These are phyloP conservation scores for Artemia sinica DNA, from an alignment of 2,888 invertebrate species.

Conservation along the genomic window DNA sequence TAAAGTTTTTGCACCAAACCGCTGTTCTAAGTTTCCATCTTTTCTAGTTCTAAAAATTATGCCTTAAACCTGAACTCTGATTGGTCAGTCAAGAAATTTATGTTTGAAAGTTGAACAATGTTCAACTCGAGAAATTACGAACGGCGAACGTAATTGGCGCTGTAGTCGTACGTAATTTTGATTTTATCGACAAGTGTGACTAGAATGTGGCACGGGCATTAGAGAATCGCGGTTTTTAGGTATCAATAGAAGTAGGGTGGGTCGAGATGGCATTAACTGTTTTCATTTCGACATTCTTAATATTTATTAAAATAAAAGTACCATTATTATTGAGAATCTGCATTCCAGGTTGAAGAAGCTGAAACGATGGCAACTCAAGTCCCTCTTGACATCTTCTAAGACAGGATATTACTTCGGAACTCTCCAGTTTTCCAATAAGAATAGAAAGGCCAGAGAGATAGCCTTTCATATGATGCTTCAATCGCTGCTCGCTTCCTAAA, in stretches of 20 bases:
- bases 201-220: too few relatives aligned
- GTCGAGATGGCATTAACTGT: not conserved
- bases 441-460: slow-evolving; percentile 71
- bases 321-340: slow-evolving; percentile 50
- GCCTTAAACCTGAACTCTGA: too few relatives aligned
- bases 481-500: slow-evolving; percentile 63
- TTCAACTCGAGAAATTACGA: too few relatives aligned
- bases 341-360: slow-evolving; percentile 56
- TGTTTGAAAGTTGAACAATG: too few relatives aligned
- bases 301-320: slow-evolving; percentile 25
- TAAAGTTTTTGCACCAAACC: too few relatives aligned
- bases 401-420: slow-evolving; percentile 52
- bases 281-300: not conserved
- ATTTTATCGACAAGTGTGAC: too few relatives aligned
- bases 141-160: too few relatives aligned
- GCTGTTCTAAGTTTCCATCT: too few relatives aligned
- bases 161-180: too few relatives aligned
- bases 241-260: not conserved
- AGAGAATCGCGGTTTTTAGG: not conserved
- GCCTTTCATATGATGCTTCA: slow-evolving; percentile 78
- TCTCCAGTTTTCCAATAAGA: slow-evolving; percentile 52
- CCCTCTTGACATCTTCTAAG: slow-evolving; percentile 66
- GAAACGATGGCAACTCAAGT: slow-evolving; percentile 54
- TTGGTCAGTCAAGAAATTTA: too few relatives aligned
- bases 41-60: too few relatives aligned